Evolutionary conservation across 2,797 vertebrate genomes (phyloP).

Genomic region (Otolemur crassicaudatus): DNA sequence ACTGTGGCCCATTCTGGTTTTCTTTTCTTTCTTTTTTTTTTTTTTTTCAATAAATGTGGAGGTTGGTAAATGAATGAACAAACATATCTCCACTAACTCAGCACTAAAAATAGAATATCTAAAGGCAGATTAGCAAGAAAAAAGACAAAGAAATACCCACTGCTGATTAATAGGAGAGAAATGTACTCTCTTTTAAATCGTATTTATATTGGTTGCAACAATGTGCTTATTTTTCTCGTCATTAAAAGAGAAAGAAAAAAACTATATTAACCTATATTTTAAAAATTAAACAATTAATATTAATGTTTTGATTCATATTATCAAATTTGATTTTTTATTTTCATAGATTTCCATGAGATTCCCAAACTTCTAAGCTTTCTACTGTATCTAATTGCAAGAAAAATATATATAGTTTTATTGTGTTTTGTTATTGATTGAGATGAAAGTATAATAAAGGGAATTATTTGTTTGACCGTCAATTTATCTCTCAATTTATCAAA

Average conservation of each 20-base stretch:
- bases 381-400: neutral
- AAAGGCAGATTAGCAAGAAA: neutral
- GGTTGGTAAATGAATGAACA: neutral
- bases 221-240: neutral
- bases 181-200: neutral
- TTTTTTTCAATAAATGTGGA: neutral
- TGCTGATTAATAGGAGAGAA: neutral
- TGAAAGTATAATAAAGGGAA: neutral
- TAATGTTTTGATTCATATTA: neutral
- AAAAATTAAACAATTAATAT: neutral
- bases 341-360: neutral
- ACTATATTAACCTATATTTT: neutral
- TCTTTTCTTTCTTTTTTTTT: neutral
- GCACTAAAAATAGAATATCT: neutral
- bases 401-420: neutral
- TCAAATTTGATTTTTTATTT: neutral
- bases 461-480: neutral
- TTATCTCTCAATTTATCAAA: neutral
- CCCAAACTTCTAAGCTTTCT: neutral
- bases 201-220: conserved; percentile 22
- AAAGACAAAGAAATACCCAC: neutral
- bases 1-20: neutral
- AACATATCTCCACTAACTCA: neutral
- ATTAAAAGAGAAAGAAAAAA: neutral
- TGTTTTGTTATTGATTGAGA: neutral